These are phyloP conservation scores for Sphyrna mokarran DNA, from an alignment of 2,113 vertebrate species.

Conservation along the genomic window DNA sequence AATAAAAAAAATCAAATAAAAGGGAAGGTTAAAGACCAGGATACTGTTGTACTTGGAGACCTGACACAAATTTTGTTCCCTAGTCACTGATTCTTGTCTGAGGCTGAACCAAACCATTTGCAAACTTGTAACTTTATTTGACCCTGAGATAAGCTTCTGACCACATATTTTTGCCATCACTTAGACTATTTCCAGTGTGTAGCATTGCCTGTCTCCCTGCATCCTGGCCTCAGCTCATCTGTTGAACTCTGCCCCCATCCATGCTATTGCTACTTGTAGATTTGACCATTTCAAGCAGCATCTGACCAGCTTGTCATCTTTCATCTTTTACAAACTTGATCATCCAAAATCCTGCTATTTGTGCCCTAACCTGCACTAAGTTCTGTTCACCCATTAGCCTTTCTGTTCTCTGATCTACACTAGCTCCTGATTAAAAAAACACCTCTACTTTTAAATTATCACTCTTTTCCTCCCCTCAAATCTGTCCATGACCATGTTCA, in stretches of 20 bases:
- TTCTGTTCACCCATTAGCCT: not conserved
- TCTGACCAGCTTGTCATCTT: not conserved
- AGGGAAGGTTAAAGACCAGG: not conserved
- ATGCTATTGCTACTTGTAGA: not conserved
- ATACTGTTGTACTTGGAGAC: not conserved
- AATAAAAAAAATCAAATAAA: not conserved
- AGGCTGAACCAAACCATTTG: not conserved
- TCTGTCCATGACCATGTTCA: not conserved
- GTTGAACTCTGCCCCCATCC: not conserved
- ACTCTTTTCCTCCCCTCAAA: not conserved
- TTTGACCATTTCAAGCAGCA: not conserved
- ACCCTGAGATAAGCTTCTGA: not conserved
- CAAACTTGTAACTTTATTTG: not conserved
- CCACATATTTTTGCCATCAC: not conserved
- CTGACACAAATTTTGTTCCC: not conserved
- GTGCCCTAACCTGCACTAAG: not conserved
- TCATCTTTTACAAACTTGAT: not conserved
- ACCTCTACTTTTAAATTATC: not conserved
- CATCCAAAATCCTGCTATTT: not conserved
- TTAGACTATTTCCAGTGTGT: not conserved
- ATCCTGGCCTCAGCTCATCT: not conserved
- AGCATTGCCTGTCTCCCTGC: not conserved
- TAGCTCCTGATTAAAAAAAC: not conserved
- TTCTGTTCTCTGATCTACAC: not conserved
- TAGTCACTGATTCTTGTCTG: not conserved